Evolutionary conservation across 2,113 vertebrate species (phyloP).

Genomic region (Todiramphus chloris): DNA sequence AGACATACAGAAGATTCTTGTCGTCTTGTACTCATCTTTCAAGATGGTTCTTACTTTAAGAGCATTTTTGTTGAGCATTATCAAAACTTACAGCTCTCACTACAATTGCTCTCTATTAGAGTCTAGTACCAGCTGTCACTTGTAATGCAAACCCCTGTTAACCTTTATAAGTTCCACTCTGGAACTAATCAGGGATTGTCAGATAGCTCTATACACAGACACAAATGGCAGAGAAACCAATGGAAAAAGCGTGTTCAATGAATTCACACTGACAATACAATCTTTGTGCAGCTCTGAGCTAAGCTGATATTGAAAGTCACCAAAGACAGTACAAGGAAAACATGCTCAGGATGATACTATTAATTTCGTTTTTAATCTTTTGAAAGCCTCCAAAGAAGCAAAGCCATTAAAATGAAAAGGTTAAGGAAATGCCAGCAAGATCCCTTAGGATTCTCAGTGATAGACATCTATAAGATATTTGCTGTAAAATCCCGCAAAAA

Average conservation of each 20-base stretch:
- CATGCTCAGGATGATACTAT: not conserved
- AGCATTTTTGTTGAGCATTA: constrained; percentile 48
- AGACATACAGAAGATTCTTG: not conserved
- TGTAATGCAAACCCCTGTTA: constrained; percentile 89
- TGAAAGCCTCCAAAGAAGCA: not conserved
- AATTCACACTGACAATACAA: not conserved
- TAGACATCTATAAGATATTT: not conserved
- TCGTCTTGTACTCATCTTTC: constrained; percentile 28
- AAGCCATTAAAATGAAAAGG: constrained; percentile 25
- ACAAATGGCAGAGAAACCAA: not conserved
- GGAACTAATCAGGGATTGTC: constrained; percentile 91
- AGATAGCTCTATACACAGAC: constrained; percentile 79
- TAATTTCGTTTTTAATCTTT: constrained; percentile 1
- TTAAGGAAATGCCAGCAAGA: constrained; percentile 36
- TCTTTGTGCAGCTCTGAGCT: not conserved
- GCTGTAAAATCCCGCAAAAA: not conserved
- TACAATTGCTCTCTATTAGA: constrained; percentile 64
- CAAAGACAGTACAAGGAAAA: not conserved
- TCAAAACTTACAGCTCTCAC: constrained; percentile 52
- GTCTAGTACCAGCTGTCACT: constrained; percentile 85
- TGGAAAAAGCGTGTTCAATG: not conserved
- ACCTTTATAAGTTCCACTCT: constrained; percentile 81
- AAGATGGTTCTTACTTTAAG: constrained; percentile 58
- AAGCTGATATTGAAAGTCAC: not conserved
- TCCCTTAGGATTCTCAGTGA: not conserved